Evolutionary conservation across 2,888 invertebrate species (phyloP), one percentile per base, ranked within the genome.

Genomic region (Zygogramma bicolorata): DNA sequence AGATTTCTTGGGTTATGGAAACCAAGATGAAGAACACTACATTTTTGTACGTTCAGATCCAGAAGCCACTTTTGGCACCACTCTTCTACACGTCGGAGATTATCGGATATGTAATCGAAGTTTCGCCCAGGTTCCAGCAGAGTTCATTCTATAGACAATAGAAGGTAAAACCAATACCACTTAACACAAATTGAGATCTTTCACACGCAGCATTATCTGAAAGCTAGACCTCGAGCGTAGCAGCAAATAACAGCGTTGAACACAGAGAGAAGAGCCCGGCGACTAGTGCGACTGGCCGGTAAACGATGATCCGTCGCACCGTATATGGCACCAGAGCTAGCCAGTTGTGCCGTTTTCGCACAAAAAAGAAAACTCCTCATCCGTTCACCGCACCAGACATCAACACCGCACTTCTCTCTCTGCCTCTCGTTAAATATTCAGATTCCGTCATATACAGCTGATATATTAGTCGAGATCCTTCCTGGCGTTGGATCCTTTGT

Each of bases 331-430:
- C 72, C 65, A 65, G 74, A 69, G 65, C 62, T 62, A 72, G 70
- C 72, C 70, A 67, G 75, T 75, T 73, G 65, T 63, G 49, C 63
- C 65, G 65, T 70, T 75, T 72, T 72, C 74, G 68, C 38, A 65
- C 70, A 69, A 71, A 76, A 70, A 70, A 73, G 60, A 72, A 68
- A 73, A 74, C 70, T 68, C 65, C 74, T 73, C 72, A 69, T 71
- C 72, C 71, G 76, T 76, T 76, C 76, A 74, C 68, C 74, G 76
- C 74, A 73, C 76, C 69, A 76, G 70, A 71, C 73, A 70, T 70
- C 72, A 65, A 70, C 71, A 70, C 61, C 40, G n/a, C n/a, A n/a
- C 61, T 34, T 10, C 46, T 46, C 40, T 62, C 63, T 72, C 77
- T 75, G 38, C 60, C 68, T 65, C 72, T 68, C 58, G 72, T 65